These are phyloP conservation scores for Anastatus disparis DNA, from an alignment of 1,140 invertebrate species.

Conservation along the genomic window DNA sequence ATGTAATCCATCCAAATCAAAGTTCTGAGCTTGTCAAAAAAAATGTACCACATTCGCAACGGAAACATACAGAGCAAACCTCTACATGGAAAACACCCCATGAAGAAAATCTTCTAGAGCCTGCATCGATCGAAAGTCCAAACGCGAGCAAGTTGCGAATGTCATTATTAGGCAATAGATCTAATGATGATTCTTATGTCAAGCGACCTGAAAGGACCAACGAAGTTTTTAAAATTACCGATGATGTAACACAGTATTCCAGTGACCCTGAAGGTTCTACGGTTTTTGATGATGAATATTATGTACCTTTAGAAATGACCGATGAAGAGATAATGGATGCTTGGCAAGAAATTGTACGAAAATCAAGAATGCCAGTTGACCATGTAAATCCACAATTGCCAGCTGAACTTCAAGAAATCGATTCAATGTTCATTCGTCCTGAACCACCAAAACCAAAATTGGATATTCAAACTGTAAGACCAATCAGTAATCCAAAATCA, in stretches of 20 bases:
- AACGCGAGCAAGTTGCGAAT: background rate
- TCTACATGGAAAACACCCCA: background rate
- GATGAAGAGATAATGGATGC: slow-evolving; percentile 41
- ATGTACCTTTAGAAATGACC: slow-evolving; percentile 20
- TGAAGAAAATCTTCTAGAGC: no score
- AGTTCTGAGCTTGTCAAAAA: background rate
- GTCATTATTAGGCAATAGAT: background rate
- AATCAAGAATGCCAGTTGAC: no score
- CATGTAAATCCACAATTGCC: background rate
- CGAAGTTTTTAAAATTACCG: no score
- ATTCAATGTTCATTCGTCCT: slow-evolving; percentile 49
- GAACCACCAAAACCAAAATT: slow-evolving; percentile 49
- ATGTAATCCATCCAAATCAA: slow-evolving; percentile 7
- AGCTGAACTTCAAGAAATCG: background rate
- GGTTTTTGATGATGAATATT: slow-evolving; percentile 40
- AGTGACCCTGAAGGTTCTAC: background rate
- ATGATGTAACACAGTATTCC: no score
- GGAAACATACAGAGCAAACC: no score
- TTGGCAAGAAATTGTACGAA: slow-evolving; percentile 46
- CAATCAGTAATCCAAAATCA: no score
- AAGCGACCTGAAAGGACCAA: background rate
- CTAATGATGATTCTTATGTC: background rate
- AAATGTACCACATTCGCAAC: background rate
- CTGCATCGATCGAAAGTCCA: no score
- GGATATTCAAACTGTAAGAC: slow-evolving; percentile 45